These are phyloP conservation scores for Sialis fuliginosa DNA, from an alignment of 2,888 invertebrate genomes.

Conservation along the genomic window DNA sequence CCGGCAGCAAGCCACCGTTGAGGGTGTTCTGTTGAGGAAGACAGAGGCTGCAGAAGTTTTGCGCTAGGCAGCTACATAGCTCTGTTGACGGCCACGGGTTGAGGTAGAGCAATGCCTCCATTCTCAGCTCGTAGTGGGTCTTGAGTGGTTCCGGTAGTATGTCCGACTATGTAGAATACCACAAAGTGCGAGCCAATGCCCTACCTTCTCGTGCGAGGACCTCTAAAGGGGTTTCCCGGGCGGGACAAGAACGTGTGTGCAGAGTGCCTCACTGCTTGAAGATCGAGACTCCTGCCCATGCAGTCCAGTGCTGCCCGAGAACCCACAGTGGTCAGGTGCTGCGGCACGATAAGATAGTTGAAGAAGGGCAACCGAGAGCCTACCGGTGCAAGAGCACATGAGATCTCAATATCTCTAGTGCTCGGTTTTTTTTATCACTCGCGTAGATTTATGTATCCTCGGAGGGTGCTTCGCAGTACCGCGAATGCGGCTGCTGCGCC, in stretches of 20 bases:
- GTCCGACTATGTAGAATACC: slow-evolving; percentile 16
- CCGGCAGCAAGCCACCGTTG: slow-evolving; percentile 7
- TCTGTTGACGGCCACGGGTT: slow-evolving; percentile 12
- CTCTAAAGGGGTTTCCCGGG: slow-evolving; percentile 11
- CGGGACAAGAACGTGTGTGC: slow-evolving; percentile 4
- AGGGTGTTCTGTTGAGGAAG: slow-evolving; percentile 7
- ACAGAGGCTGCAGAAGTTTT: slow-evolving; percentile 6
- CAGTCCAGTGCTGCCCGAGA: slow-evolving; percentile 17
- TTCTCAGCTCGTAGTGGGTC: slow-evolving; percentile 9
- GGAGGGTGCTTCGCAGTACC: no score
- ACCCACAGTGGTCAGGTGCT: slow-evolving; percentile 19
- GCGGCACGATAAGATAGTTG: slow-evolving; percentile 16
- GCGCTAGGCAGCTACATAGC: slow-evolving; percentile 6
- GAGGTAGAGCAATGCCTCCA: slow-evolving; percentile 3
- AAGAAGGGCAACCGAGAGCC: no score
- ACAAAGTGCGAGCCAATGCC: slow-evolving; percentile 16
- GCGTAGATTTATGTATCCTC: no score
- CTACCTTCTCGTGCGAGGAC: slow-evolving; percentile 15
- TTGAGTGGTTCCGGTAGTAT: slow-evolving; percentile 10
- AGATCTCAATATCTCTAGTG: no score
- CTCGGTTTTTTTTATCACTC: no score
- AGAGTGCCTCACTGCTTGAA: no score
- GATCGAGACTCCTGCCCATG: slow-evolving; percentile 17
- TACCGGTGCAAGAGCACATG: no score
- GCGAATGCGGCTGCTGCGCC: no score